Percentiles rank a stretch among this genome's conserved stretches.
These are phyloP conservation scores for Cephus nigrinus DNA, from an alignment of 2,888 invertebrate species.

Conservation along the genomic window DNA sequence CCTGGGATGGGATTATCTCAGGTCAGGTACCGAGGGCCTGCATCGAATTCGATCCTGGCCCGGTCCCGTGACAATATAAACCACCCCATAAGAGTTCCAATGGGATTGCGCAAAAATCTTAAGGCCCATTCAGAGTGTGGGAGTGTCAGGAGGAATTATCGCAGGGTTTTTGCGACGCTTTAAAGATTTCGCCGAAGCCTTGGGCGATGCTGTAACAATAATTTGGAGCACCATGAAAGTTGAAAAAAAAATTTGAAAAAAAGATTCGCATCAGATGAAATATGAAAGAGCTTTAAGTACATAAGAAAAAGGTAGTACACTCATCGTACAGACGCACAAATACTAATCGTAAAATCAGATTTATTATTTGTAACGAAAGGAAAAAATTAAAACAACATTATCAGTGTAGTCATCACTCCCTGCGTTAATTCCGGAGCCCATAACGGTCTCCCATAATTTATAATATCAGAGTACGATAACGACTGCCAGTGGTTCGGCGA, in stretches of 20 bases:
- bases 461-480: background rate
- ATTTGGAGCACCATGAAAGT: background rate
- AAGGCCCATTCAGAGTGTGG: slow-evolving; percentile 46
- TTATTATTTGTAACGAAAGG: background rate
- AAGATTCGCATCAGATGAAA: no score
- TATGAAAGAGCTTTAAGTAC: no score
- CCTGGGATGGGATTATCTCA: slow-evolving; percentile 63
- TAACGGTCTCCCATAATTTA: background rate
- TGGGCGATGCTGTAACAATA: background rate
- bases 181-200: background rate
- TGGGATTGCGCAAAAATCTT: slow-evolving; percentile 53
- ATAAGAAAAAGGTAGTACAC: no score
- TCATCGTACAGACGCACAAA: no score
- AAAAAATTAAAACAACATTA: background rate
- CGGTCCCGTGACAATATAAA: slow-evolving; percentile 22
- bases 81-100: slow-evolving; percentile 29
- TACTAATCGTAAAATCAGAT: no score
- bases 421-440: background rate
- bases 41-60: slow-evolving; percentile 32
- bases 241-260: background rate
- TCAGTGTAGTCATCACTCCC: background rate
- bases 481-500: background rate
- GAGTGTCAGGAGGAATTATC: slow-evolving; percentile 34
- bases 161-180: background rate
- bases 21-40: slow-evolving; percentile 55